phyloP scores from a whole-genome alignment of 2,113 vertebrate species.

The Pao palembangensis region DNA sequence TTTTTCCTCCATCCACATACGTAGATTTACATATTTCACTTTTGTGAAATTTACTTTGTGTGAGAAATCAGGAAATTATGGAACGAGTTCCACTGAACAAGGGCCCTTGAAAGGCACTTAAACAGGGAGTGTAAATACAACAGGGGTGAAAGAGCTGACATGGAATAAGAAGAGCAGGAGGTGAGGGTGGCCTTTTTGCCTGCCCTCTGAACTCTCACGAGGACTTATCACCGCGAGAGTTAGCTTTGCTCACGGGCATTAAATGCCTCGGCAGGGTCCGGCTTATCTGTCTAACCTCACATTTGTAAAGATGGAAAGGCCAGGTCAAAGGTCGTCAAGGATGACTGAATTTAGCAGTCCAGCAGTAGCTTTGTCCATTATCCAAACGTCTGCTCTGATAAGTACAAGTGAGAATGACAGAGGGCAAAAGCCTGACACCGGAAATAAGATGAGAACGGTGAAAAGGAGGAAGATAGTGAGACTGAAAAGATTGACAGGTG shows the following conservation, averaged over 20 bases:
- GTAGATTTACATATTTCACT: constrained; percentile 39
- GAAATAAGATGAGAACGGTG: constrained; percentile 63
- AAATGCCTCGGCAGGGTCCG: constrained; percentile 59
- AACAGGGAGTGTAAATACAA: constrained; percentile 56
- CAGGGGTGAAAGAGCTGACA: constrained; percentile 54
- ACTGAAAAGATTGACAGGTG: constrained; percentile 59
- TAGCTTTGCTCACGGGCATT: constrained; percentile 62
- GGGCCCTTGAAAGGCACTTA: constrained; percentile 67
- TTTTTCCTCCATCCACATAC: constrained; percentile 17
- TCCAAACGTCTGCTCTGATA: constrained; percentile 74
- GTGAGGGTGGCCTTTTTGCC: constrained; percentile 64
- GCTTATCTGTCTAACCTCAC: constrained; percentile 73
- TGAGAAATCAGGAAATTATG: constrained; percentile 48
- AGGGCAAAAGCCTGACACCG: constrained; percentile 59
- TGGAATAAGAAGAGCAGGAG: constrained; percentile 62
- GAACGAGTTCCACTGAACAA: constrained; percentile 31
- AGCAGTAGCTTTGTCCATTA: constrained; percentile 69
- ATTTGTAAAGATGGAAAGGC: constrained; percentile 77
- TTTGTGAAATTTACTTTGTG: constrained; percentile 20
- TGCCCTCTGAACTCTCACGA: constrained; percentile 69
- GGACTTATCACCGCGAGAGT: constrained; percentile 71
- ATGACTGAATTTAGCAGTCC: constrained; percentile 75
- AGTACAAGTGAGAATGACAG: constrained; percentile 73
- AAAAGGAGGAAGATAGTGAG: constrained; percentile 50
- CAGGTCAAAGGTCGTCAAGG: constrained; percentile 71